Evolutionary conservation across 2,888 invertebrate species (phyloP).

Genomic region (Lepidochrysops patricia): DNA sequence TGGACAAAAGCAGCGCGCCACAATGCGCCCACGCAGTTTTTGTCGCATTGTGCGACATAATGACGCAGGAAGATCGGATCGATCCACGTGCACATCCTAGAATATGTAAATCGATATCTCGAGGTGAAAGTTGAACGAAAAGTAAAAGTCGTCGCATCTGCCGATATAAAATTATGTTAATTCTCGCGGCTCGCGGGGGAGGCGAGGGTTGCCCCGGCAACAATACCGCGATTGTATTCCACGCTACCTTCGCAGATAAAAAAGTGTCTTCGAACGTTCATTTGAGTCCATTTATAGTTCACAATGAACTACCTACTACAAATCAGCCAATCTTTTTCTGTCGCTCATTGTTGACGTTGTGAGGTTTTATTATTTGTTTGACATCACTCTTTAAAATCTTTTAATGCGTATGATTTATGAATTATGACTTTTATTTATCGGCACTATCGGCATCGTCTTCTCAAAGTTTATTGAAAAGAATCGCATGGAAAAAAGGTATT

Average conservation of each 20-base stretch:
- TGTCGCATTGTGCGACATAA: conserved; percentile 44
- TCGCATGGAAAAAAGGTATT: background rate
- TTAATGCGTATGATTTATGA: conserved; percentile 54
- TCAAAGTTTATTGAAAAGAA: conserved; percentile 2
- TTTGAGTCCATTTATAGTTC: conserved; percentile 41
- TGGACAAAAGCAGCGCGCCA: conserved; percentile 53
- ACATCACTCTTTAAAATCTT: conserved; percentile 41
- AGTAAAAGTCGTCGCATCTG: conserved; percentile 68
- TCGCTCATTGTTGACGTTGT: conserved; percentile 40
- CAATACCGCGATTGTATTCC: conserved; percentile 51
- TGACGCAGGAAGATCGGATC: conserved; percentile 52
- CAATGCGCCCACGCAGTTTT: conserved; percentile 57
- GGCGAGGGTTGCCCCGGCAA: conserved; percentile 46
- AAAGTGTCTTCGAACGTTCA: conserved; percentile 42
- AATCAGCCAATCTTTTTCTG: conserved; percentile 56
- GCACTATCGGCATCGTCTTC: conserved; percentile 13
- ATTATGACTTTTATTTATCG: conserved; percentile 25
- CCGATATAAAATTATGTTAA: conserved; percentile 56
- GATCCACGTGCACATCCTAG: conserved; percentile 37
- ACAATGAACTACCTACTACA: conserved; percentile 53
- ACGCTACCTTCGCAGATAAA: conserved; percentile 40
- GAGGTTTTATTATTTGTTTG: conserved; percentile 51
- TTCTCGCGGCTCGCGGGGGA: conserved; percentile 35
- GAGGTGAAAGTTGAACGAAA: conserved; percentile 72
- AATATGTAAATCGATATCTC: conserved; percentile 60